Base-by-base conservation (phyloP, 2,113 vertebrate genomes). In the Cephalophus harveyi region DNA sequence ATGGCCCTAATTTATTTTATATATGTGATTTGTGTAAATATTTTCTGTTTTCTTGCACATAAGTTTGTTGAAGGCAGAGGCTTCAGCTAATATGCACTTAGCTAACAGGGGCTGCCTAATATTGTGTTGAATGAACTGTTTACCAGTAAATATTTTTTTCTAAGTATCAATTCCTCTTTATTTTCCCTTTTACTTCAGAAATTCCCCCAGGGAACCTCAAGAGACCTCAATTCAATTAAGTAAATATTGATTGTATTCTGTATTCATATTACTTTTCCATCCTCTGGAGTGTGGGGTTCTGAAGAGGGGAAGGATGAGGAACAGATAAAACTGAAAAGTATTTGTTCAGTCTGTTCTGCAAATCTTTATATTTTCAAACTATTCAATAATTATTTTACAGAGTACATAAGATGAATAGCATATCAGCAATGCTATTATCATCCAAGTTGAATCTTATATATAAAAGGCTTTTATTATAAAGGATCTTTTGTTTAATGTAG, bases 351-450 rank as follows among this genome's bases (percentile, higher is more conserved):
- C 48, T 87, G 92, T 40, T 89, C 16, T 92, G 71, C 36, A 92
- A 92, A 46, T 60, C 64, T 59, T 86, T 91, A 85, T 36, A 33
- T 55, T 94, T 96, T 92, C 21, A 28, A 95, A 60, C 17, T 86
- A 36, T 91, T 82, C 48, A 16, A 4, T 95, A 96, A 86, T 82
- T 88, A 88, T 92, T 97, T 94, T 94, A 71, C 10, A 92, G 40
- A 71, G 60, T 94, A 7, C 64, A 10, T 30, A 74, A 87, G 87
- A 46, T 60, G 67, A 95, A 67, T 74, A 95, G 12, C 88, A 52
- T 91, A 64, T 90, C 81, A 85, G 43, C 59, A 91, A 0, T 86
- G 57, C 48, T 96, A 16, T 76, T 87, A 62, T 2, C 13, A 28
- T 71, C 46, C 15, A 87, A 46, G 36, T 92, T 71, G 62, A 95